Percentiles rank a stretch among this genome's conserved stretches.
Evolutionary conservation across 35 echinoderm and acorn worm species (phyloP).

Genomic region (Amphiura filiformis): DNA sequence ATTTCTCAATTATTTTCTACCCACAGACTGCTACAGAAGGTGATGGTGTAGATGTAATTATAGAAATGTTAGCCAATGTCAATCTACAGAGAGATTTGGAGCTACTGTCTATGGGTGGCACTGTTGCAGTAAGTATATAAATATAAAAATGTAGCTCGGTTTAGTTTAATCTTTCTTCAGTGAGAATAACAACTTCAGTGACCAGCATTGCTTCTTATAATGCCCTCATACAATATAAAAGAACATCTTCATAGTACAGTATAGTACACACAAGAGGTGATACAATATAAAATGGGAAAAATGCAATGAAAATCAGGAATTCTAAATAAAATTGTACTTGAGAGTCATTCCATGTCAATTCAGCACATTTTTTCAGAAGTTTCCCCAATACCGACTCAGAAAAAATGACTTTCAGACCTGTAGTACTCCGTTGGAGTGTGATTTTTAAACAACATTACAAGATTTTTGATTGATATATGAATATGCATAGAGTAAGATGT

Average conservation of each 20-base stretch:
- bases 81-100: constrained; percentile 85
- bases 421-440: no score
- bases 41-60: constrained; percentile 68
- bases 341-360: no score
- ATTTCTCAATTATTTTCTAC: no score
- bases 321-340: no score
- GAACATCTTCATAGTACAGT: not conserved
- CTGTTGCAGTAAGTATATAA: constrained; percentile 68
- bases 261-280: not conserved
- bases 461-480: no score
- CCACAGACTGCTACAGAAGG: constrained; percentile 64
- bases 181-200: not conserved
- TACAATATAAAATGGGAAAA: not conserved
- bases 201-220: not conserved
- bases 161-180: not conserved
- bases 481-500: not conserved
- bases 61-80: constrained; percentile 94
- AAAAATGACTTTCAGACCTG: no score
- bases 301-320: not conserved
- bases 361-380: no score
- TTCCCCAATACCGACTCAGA: no score
- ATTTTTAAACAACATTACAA: no score
- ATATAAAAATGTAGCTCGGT: not conserved
- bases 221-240: not conserved
- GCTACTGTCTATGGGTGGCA: constrained; percentile 54